Percentiles rank a stretch among this genome's conserved stretches.
These are phyloP conservation scores for Probaryconus sp. DNA, from an alignment of 1,140 invertebrate genomes.

Conservation along the genomic window DNA sequence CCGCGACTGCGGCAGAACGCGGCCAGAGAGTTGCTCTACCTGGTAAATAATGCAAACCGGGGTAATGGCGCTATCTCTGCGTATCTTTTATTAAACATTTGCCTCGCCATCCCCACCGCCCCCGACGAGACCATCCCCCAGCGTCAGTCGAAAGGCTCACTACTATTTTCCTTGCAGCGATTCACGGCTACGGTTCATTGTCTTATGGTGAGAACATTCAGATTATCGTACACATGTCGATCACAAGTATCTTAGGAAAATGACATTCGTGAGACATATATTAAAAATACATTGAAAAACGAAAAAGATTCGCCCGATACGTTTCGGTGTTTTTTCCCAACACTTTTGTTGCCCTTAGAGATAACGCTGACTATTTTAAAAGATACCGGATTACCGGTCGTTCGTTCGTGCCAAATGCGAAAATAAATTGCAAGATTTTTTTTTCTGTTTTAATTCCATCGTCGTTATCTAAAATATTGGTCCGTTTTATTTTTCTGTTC, in stretches of 20 bases:
- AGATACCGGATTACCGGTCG: no score
- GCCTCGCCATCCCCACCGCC: constrained; percentile 60
- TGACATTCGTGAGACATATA: constrained; percentile 50
- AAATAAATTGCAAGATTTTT: no score
- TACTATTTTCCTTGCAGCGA: constrained; percentile 70
- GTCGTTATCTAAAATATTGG: no score
- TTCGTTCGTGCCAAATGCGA: no score
- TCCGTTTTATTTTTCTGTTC: no score
- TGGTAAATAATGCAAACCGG: constrained; percentile 78
- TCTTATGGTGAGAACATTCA: constrained; percentile 62
- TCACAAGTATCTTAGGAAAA: constrained; percentile 59
- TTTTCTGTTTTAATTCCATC: no score
- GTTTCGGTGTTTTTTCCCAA: neutral
- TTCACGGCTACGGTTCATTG: constrained; percentile 59
- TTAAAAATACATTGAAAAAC: constrained; percentile 52
- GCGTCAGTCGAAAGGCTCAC: constrained; percentile 60
- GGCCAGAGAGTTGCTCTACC: constrained; percentile 75
- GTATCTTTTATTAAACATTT: constrained; percentile 79
- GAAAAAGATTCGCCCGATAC: constrained; percentile 11
- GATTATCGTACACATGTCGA: constrained; percentile 61
- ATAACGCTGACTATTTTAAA: neutral
- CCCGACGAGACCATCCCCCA: constrained; percentile 49
- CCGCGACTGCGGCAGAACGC: constrained; percentile 74
- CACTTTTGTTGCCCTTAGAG: neutral
- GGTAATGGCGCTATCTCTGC: constrained; percentile 79